These are phyloP conservation scores for Cynodonichthys magdalenae DNA, from an alignment of 2,797 vertebrate species.

Conservation along the genomic window DNA sequence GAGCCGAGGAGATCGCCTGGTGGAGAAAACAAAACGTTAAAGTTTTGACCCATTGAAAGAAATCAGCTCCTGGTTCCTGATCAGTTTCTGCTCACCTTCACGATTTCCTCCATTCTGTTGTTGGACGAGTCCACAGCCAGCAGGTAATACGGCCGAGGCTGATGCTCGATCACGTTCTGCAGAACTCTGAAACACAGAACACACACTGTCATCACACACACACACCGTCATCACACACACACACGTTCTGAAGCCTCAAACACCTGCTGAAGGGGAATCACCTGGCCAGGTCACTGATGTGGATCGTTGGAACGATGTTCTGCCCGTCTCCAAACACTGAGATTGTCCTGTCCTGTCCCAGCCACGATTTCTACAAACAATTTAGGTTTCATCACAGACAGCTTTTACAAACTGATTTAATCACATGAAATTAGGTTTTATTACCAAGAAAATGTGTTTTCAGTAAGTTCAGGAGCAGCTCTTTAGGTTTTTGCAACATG, in stretches of 20 bases:
- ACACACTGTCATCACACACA: not conserved
- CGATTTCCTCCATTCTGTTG: slow-evolving; percentile 82
- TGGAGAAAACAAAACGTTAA: not conserved
- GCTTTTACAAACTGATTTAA: too few relatives aligned
- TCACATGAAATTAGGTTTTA: too few relatives aligned
- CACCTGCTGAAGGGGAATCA: slow-evolving; percentile 45
- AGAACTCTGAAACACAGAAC: slow-evolving; percentile 79
- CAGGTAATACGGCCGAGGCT: slow-evolving; percentile 83
- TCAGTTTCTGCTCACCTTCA: slow-evolving; percentile 78
- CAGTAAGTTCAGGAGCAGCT: not conserved
- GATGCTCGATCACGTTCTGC: slow-evolving; percentile 85
- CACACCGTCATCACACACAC: not conserved
- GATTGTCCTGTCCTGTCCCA: slow-evolving; percentile 78
- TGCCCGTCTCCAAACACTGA: slow-evolving; percentile 88
- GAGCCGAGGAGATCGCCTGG: slow-evolving; percentile 82
- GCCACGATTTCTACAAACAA: slow-evolving; percentile 83
- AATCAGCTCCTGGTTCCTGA: not conserved
- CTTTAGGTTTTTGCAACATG: too few relatives aligned
- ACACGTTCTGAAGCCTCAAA: not conserved
- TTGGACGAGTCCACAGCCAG: slow-evolving; percentile 87
- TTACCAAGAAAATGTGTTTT: too few relatives aligned
- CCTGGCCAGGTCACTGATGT: slow-evolving; percentile 89
- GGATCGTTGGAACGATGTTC: slow-evolving; percentile 89
- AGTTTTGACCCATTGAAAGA: not conserved
- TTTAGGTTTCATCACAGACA: not conserved